Evolutionary conservation across 2,113 vertebrate genomes (phyloP).

Genomic region (Sceloporus tristichus): DNA sequence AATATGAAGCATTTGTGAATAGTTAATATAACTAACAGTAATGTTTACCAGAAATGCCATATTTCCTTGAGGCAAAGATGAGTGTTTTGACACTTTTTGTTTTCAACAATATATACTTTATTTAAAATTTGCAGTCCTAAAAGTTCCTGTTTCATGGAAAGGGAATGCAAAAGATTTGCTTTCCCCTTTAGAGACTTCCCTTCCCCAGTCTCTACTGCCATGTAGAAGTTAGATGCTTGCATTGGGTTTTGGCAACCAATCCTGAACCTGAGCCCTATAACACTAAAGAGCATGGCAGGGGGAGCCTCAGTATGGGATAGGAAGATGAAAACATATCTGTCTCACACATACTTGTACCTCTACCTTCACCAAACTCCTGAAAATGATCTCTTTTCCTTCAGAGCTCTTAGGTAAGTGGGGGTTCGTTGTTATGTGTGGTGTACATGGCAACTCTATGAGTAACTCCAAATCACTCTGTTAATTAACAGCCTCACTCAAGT

Average conservation of each 20-base stretch:
- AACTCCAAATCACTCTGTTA: too few species aligned
- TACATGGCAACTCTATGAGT: too few species aligned
- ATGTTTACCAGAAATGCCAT: not conserved
- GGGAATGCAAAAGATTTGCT: not conserved
- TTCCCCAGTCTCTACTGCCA: not conserved
- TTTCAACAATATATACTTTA: not conserved
- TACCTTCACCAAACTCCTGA: not conserved
- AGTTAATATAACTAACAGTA: too few species aligned
- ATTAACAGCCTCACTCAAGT: too few species aligned
- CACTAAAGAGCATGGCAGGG: not conserved
- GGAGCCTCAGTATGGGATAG: not conserved
- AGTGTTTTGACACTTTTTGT: too few species aligned
- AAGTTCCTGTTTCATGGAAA: not conserved
- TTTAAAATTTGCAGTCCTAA: slow-evolving; percentile 1
- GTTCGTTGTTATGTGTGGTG: too few species aligned
- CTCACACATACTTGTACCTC: not conserved
- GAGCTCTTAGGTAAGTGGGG: not conserved
- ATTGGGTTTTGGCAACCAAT: not conserved
- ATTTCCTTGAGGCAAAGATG: not conserved
- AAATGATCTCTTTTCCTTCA: not conserved
- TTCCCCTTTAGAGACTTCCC: not conserved
- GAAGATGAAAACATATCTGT: not conserved
- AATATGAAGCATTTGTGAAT: not conserved
- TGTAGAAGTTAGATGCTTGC: not conserved
- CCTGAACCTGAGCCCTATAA: not conserved